Conservation (phyloP, 2,888 invertebrate species). For the Ophioninae sp. region DNA sequence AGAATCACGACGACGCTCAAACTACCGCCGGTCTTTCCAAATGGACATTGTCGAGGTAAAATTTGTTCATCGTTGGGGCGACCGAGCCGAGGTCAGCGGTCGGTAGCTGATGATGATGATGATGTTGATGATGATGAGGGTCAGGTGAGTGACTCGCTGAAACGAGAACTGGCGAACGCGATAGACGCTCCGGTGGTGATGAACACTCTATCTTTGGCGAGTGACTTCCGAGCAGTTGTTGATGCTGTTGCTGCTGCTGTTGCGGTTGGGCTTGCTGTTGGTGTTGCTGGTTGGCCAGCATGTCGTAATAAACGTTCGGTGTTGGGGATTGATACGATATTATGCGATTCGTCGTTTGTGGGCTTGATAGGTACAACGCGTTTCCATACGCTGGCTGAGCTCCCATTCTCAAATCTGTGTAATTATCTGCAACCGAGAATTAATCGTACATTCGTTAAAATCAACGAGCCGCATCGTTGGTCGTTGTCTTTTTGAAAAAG, state of each 20-base stretch:
- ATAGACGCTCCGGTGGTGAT: slow-evolving; percentile 71
- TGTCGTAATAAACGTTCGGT: slow-evolving; percentile 74
- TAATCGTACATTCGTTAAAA: background rate
- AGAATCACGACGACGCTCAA: slow-evolving; percentile 78
- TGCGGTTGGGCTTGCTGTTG: slow-evolving; percentile 65
- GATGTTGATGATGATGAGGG: slow-evolving; percentile 68
- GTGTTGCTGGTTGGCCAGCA: slow-evolving; percentile 69
- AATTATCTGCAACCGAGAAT: slow-evolving; percentile 66
- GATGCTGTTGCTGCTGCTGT: slow-evolving; percentile 74
- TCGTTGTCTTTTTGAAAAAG: background rate
- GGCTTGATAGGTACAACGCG: slow-evolving; percentile 65
- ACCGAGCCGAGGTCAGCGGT: slow-evolving; percentile 77
- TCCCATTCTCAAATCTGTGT: slow-evolving; percentile 70
- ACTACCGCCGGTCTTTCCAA: slow-evolving; percentile 83
- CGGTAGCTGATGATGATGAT: slow-evolving; percentile 73
- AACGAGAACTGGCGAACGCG: slow-evolving; percentile 76
- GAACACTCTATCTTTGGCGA: slow-evolving; percentile 79
- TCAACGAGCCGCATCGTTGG: background rate
- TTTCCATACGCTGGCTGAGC: slow-evolving; percentile 68
- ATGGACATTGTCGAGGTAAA: slow-evolving; percentile 78
- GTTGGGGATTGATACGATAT: slow-evolving; percentile 67
- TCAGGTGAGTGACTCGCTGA: slow-evolving; percentile 76
- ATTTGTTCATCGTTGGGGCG: slow-evolving; percentile 68
- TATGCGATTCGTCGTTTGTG: slow-evolving; percentile 67
- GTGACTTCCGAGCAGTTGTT: slow-evolving; percentile 69